phyloP scores from a whole-genome alignment of 2,797 vertebrate species.

The Crypturellus tataupa region DNA sequence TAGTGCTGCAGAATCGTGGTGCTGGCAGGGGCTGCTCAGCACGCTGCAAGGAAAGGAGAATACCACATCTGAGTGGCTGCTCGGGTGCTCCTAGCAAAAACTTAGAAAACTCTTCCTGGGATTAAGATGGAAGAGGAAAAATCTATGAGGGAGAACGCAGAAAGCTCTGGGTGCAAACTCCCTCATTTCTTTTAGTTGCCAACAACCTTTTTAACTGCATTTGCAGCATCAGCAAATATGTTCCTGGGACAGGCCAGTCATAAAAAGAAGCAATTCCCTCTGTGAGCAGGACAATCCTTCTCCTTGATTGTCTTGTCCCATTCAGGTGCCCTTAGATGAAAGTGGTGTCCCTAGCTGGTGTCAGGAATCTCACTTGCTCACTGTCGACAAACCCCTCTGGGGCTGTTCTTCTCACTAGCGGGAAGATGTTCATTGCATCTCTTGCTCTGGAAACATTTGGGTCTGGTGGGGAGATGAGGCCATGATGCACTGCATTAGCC shows the following conservation, averaged over 20 bases:
- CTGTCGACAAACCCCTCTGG: accelerated
- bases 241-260: accelerated
- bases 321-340: neutral
- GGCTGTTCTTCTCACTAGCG: neutral
- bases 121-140: neutral
- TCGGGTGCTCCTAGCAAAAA: neutral
- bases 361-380: neutral
- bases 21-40: neutral
- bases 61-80: neutral
- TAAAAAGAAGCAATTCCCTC: neutral
- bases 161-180: accelerated
- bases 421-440: neutral
- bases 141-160: accelerated
- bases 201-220: neutral
- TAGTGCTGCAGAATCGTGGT: accelerated
- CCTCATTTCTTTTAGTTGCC: neutral
- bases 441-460: neutral
- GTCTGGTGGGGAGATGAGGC: neutral
- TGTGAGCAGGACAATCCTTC: neutral
- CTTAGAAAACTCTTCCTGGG: neutral
- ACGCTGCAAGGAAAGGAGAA: neutral
- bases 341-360: accelerated
- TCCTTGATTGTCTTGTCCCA: neutral
- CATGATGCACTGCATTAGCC: accelerated
- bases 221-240: neutral